These are phyloP conservation scores for Spinus pinus DNA, from an alignment of 2,797 vertebrate species.

Conservation along the genomic window DNA sequence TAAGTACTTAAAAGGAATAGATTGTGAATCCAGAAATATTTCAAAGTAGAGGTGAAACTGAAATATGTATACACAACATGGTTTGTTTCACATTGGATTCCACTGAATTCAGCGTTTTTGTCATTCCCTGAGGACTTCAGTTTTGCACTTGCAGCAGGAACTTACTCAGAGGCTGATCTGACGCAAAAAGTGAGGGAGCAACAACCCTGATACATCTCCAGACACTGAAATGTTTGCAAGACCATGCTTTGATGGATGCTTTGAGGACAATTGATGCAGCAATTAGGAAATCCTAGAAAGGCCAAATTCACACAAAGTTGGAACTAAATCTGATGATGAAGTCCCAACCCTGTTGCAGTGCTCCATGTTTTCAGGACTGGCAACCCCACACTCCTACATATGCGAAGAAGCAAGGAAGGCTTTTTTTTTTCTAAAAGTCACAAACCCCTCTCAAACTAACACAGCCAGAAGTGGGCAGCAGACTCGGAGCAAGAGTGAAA, in stretches of 20 bases:
- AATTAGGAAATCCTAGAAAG: neutral
- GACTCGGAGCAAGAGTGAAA: neutral
- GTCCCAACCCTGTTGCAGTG: neutral
- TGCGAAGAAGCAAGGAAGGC: neutral
- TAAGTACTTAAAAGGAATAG: neutral
- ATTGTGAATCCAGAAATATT: neutral
- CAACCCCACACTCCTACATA: neutral
- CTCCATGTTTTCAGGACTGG: accelerated
- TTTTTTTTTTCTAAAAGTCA: neutral
- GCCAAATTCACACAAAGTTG: neutral
- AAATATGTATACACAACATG: neutral
- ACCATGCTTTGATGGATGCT: neutral
- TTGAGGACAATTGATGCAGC: neutral
- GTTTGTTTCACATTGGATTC: neutral
- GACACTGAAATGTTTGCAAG: neutral
- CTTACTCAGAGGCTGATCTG: neutral
- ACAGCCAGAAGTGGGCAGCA: neutral
- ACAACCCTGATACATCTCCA: accelerated
- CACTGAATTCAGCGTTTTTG: neutral
- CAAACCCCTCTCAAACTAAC: neutral
- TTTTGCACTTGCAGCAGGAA: neutral
- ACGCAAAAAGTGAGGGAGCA: neutral
- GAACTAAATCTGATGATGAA: neutral
- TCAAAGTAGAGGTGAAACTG: neutral
- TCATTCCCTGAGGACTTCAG: neutral